A percentile compares a stretch with the other conserved stretches of the same genome.
These are phyloP conservation scores for Calameuta idolon DNA, from an alignment of 2,888 invertebrate species.

Conservation along the genomic window DNA sequence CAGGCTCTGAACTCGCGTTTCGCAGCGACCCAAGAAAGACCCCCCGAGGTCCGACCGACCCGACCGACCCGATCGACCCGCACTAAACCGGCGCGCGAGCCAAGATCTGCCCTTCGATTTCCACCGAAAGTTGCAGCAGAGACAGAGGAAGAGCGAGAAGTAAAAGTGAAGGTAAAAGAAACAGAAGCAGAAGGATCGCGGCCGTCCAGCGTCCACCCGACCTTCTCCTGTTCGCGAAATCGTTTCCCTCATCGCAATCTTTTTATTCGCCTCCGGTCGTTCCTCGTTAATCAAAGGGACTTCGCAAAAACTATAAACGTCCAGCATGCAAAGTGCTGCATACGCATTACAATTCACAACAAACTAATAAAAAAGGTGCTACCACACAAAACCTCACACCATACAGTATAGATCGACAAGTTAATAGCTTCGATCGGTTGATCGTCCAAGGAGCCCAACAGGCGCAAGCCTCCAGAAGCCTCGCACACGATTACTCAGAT, in stretches of 20 bases:
- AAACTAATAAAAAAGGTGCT: conserved; percentile 54
- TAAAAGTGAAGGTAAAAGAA: background rate
- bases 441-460: background rate
- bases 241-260: background rate
- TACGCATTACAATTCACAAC: conserved; percentile 54
- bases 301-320: conserved; percentile 7
- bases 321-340: conserved; percentile 57
- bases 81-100: background rate
- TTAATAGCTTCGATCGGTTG: background rate
- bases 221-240: background rate
- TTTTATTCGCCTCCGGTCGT: background rate
- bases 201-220: background rate
- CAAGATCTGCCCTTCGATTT: background rate
- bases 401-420: conserved; percentile 12
- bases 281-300: conserved; percentile 1
- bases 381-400: conserved; percentile 49
- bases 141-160: background rate
- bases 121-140: background rate
- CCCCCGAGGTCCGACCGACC: too few relatives aligned
- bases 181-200: background rate
- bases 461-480: too few relatives aligned
- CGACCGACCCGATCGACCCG: background rate
- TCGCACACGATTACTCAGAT: background rate
- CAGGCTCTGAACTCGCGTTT: background rate
- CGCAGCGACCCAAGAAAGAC: too few relatives aligned